Base-by-base conservation (phyloP, 1,140 invertebrate species). In the Ooceraea biroi region DNA sequence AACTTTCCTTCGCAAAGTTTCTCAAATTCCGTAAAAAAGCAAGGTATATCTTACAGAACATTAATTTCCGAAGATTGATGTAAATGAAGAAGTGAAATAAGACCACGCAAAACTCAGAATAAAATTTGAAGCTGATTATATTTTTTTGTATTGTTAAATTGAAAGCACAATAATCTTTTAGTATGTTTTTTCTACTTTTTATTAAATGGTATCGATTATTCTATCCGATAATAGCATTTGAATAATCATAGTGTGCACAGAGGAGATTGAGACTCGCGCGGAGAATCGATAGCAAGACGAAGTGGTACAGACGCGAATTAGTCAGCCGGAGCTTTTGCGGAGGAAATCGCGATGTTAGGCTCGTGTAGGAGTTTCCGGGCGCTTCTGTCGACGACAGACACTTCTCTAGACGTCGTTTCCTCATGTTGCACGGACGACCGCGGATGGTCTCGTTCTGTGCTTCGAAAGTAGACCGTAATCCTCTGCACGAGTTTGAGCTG, bases 241-340 rank as follows among this genome's bases (percentile, higher is more conserved):
- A 76, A 66, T 66, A 41, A 52, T 0, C 48, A 41, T 5, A 25
- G 8, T 1, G 30, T 69, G 14, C 17, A 25, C n/a, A 12, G 52
- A 69, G 41, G 48, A 71, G 60, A 50, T 19, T 5, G 44, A 52
- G 25, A 80, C 44, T 57, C 11, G 48, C 63, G 22, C 52, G 36
- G 12, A 36, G 12, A 22, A 71, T 71, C 76, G 76, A 80, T 57
- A 69, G 36, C 36, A 27, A 55, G 63, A 68, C 76, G 36, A 78
- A 80, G 65, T 80, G 52, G n/a, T 71, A 71, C 65, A 69, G 76
- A 80, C 76, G 36, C 50, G 12, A 80, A 80, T 80, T 80, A 80
- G 76, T 80, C 65, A 71, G 65, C 50, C 65, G 76, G 36, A 36
- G 36, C 17, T 78, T 69, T 50, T 69, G 36, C 25, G 22, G 41